Percentiles rank a stretch among this genome's conserved stretches.
These are phyloP conservation scores for Sparidentex hasta DNA, from an alignment of 2,797 vertebrate species.

Conservation along the genomic window DNA sequence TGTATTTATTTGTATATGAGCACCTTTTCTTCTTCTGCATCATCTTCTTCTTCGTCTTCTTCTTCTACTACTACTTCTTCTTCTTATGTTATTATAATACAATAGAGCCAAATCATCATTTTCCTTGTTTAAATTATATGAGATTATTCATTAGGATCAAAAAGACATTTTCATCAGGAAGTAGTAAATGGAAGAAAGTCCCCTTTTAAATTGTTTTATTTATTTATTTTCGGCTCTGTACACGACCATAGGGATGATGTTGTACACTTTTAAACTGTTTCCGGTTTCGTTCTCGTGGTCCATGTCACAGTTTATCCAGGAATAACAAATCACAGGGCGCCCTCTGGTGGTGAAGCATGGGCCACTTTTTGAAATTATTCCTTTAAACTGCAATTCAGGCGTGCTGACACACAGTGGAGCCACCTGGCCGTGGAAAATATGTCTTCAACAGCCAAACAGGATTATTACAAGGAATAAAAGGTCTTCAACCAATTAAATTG, in stretches of 20 bases:
- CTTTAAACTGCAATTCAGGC: constrained; percentile 14
- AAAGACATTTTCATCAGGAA: not conserved
- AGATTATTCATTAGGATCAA: no score
- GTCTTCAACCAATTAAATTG: not conserved
- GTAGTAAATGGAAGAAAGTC: not conserved
- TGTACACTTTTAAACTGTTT: constrained; percentile 49
- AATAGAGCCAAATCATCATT: no score
- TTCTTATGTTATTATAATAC: no score
- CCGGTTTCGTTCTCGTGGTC: constrained; percentile 48
- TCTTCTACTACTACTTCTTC: no score
- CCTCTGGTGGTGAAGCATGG: constrained; percentile 6
- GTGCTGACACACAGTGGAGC: constrained; percentile 54
- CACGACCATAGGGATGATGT: constrained; percentile 49
- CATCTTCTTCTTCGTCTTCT: no score
- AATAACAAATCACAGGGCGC: constrained; percentile 10
- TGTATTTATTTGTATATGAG: no score
- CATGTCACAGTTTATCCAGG: not conserved
- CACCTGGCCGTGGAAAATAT: not conserved
- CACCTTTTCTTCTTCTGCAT: no score
- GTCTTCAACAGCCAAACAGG: rapidly evolving
- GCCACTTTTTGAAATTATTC: not conserved
- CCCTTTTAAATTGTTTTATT: not conserved
- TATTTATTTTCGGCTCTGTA: constrained; percentile 19
- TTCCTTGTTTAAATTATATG: no score
- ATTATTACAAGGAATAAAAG: not conserved